Evolutionary conservation across 2,888 invertebrate genomes (phyloP).

Genomic region (Lymantria monacha): DNA sequence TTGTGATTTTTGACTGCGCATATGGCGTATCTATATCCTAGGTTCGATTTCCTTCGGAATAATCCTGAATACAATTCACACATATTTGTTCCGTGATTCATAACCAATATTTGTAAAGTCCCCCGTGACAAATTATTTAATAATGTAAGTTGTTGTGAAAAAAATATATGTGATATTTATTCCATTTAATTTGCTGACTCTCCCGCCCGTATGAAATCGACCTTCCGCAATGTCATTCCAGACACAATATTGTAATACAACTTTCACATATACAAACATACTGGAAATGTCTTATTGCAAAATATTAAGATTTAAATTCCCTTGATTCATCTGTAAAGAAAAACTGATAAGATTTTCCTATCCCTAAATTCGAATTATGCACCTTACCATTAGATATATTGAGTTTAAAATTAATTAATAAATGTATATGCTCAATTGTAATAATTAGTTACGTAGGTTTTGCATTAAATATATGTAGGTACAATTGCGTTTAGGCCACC

Average conservation of each 20-base stretch:
- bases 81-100: no score
- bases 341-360: not conserved
- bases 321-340: not conserved
- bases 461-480: not conserved
- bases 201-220: slow-evolving; percentile 25
- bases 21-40: no score
- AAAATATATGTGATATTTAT: not conserved
- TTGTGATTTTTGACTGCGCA: no score
- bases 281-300: not conserved
- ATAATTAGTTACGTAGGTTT: slow-evolving; percentile 17
- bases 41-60: no score
- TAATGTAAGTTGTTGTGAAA: no score
- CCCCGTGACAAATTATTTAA: no score
- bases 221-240: slow-evolving; percentile 36
- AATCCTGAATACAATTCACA: no score
- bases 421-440: not conserved
- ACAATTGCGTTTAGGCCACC: not conserved
- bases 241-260: slow-evolving; percentile 32
- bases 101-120: no score
- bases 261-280: slow-evolving; percentile 24
- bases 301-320: slow-evolving; percentile 1
- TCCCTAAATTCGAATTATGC: not conserved
- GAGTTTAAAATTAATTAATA: no score
- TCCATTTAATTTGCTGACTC: slow-evolving; percentile 14
- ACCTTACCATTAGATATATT: not conserved